phyloP scores from a whole-genome alignment of 2,797 vertebrate species.

The Poecilia gillii region DNA sequence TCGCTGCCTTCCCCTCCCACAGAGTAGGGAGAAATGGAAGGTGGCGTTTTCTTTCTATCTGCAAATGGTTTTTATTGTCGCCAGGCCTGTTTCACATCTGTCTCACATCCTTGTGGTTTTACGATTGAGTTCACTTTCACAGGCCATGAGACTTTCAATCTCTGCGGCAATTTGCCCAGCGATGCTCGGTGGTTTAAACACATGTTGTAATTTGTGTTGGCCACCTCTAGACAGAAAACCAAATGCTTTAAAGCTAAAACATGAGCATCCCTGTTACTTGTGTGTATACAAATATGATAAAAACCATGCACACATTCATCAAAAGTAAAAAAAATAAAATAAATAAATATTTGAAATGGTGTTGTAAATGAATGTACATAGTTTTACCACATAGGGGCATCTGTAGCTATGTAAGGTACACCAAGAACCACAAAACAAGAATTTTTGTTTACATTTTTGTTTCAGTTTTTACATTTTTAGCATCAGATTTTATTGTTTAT shows the following conservation, averaged over 20 bases:
- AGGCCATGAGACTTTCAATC: background rate
- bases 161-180: background rate
- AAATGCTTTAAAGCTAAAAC: background rate
- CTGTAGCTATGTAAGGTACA: background rate
- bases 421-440: too few relatives aligned
- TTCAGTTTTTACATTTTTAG: too few relatives aligned
- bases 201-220: background rate
- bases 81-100: constrained; percentile 17
- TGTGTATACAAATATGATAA: background rate
- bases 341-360: background rate
- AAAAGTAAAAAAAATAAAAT: background rate
- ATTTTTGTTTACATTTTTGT: too few relatives aligned
- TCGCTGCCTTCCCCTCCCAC: constrained; percentile 11
- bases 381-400: background rate
- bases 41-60: constrained; percentile 1
- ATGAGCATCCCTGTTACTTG: background rate
- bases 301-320: background rate
- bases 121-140: constrained; percentile 3
- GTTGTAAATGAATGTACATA: background rate
- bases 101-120: background rate
- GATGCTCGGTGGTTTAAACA: background rate
- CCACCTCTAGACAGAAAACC: background rate
- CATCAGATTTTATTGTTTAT: too few relatives aligned
- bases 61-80: constrained; percentile 10
- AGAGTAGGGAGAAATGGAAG: constrained; percentile 1